Evolutionary conservation across 2,113 vertebrate species (phyloP).

Genomic region (Saguinus imperator): DNA sequence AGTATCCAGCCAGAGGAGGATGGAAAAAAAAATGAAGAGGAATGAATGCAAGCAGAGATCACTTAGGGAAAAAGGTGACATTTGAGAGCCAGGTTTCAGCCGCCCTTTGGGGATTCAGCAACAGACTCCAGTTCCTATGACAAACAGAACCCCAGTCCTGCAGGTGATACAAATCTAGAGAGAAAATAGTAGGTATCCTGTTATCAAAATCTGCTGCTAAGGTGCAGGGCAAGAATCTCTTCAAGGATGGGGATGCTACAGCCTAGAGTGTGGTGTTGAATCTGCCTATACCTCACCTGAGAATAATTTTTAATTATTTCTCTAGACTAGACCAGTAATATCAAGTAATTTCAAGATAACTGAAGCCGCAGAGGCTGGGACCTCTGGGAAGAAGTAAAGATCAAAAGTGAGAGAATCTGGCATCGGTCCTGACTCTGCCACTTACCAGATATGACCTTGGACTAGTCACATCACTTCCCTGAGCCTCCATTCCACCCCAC

Average conservation of each 20-base stretch:
- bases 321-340: neutral
- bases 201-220: neutral
- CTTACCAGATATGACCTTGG: too few species aligned
- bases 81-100: neutral
- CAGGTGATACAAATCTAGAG: neutral
- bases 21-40: neutral
- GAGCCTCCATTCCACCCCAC: neutral
- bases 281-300: neutral
- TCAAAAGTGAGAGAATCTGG: neutral
- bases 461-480: neutral
- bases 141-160: neutral
- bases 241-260: neutral
- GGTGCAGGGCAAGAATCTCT: neutral
- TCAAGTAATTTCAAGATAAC: neutral
- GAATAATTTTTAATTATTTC: neutral
- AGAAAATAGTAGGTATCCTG: neutral
- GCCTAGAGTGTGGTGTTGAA: neutral
- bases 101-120: neutral
- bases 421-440: neutral
- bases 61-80: neutral
- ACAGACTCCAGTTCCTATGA: neutral
- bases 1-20: neutral
- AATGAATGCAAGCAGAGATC: neutral
- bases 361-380: neutral
- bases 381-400: neutral